phyloP scores from a whole-genome alignment of 2,113 vertebrate genomes.

The Chamaea fasciata region DNA sequence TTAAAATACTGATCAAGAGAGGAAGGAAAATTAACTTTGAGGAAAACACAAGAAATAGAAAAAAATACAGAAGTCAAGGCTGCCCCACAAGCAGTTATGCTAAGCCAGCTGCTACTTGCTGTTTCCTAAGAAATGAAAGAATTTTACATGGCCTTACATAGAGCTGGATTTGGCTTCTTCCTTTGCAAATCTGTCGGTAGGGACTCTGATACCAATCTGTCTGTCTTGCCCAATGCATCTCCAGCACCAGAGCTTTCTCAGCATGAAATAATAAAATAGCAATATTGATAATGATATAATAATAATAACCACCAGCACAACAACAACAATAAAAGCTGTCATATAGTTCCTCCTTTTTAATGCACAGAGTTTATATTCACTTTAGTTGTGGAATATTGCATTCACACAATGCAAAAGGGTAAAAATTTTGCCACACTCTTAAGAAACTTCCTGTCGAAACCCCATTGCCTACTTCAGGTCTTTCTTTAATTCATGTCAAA shows the following conservation, averaged over 20 bases:
- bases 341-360: not conserved
- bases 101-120: not conserved
- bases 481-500: not conserved
- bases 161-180: rapidly evolving
- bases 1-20: not conserved
- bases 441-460: not conserved
- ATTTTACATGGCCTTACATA: not conserved
- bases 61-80: not conserved
- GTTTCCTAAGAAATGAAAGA: not conserved
- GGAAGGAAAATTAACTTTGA: not conserved
- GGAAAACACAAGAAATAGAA: not conserved
- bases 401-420: not conserved
- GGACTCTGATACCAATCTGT: rapidly evolving
- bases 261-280: not conserved
- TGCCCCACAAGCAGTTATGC: not conserved
- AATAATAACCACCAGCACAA: too few relatives aligned
- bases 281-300: not conserved
- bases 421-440: not conserved
- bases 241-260: not conserved
- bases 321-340: not conserved
- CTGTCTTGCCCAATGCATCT: not conserved
- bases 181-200: not conserved
- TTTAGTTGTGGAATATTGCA: not conserved
- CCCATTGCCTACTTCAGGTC: not conserved
- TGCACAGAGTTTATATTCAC: not conserved